Conservation (phyloP, 2,888 invertebrate species). For the Caenorhabditis japonica region DNA sequence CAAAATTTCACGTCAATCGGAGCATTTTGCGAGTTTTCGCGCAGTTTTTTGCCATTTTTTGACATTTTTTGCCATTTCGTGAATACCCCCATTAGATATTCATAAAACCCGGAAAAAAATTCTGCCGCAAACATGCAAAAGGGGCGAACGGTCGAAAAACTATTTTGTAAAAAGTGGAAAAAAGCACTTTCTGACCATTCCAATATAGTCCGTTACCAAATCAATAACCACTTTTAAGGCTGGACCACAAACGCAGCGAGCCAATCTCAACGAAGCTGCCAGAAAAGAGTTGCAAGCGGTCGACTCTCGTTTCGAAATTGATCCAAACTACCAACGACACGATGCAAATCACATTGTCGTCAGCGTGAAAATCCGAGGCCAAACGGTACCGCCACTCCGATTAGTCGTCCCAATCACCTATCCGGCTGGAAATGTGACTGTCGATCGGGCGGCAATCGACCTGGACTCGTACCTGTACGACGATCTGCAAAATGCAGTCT, state of each 20-base stretch:
- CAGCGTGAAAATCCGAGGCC: constrained; percentile 63
- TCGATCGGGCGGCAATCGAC: constrained; percentile 69
- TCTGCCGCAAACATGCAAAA: too few species aligned
- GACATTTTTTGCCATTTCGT: too few species aligned
- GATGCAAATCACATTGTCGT: constrained; percentile 60
- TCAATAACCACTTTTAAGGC: background rate
- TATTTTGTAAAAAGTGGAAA: too few species aligned
- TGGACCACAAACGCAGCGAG: constrained; percentile 11
- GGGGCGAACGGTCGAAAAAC: too few species aligned
- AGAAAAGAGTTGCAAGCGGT: constrained; percentile 62
- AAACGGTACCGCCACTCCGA: constrained; percentile 69
- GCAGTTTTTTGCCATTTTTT: too few species aligned
- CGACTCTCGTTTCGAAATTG: constrained; percentile 64
- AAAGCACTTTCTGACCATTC: background rate
- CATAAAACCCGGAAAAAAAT: too few species aligned
- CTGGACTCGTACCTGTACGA: constrained; percentile 74
- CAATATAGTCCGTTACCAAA: too few species aligned
- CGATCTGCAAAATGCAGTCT: constrained; percentile 73
- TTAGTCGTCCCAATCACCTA: constrained; percentile 70
- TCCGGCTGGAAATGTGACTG: constrained; percentile 64
- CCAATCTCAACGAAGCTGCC: constrained; percentile 52
- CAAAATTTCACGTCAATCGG: too few species aligned
- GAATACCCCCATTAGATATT: too few species aligned
- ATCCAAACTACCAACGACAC: constrained; percentile 54
- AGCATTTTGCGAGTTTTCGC: too few species aligned